phyloP scores from a whole-genome alignment of 2,797 vertebrate species.

The Sphaeramia orbicularis region DNA sequence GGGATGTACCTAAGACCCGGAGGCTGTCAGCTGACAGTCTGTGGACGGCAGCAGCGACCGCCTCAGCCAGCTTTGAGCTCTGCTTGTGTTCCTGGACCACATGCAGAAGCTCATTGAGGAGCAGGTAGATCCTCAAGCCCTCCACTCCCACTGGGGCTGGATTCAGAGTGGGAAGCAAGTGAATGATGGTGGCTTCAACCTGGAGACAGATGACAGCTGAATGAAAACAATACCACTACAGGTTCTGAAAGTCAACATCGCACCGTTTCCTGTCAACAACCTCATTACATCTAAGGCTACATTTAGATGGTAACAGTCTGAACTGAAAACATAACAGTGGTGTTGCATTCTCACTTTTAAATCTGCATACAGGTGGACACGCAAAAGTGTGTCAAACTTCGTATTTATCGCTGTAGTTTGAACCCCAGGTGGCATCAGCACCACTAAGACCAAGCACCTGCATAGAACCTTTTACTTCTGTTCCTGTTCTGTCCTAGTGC shows the following conservation, averaged over 20 bases:
- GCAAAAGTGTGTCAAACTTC: no score
- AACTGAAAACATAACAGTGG: no score
- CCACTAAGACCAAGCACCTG: no score
- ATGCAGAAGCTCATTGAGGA: slow-evolving; percentile 79
- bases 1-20: slow-evolving; percentile 77
- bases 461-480: no score
- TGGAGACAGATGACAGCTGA: slow-evolving; percentile 38
- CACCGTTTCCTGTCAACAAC: neutral
- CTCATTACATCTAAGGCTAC: neutral
- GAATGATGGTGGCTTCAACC: slow-evolving; percentile 64
- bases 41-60: slow-evolving; percentile 55
- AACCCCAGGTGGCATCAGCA: no score
- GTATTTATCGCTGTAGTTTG: no score
- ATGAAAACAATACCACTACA: no score
- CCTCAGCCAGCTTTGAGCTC: slow-evolving; percentile 33
- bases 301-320: no score
- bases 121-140: slow-evolving; percentile 81
- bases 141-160: slow-evolving; percentile 72
- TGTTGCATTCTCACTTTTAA: no score
- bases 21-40: slow-evolving; percentile 56
- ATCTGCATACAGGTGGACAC: no score
- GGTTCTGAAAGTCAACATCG: neutral
- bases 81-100: slow-evolving; percentile 1
- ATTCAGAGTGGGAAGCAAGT: slow-evolving; percentile 62
- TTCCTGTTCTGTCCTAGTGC: no score